Evolutionary conservation across 2,888 invertebrate genomes (phyloP).

Genomic region (Drepanosiphum platanoidis): DNA sequence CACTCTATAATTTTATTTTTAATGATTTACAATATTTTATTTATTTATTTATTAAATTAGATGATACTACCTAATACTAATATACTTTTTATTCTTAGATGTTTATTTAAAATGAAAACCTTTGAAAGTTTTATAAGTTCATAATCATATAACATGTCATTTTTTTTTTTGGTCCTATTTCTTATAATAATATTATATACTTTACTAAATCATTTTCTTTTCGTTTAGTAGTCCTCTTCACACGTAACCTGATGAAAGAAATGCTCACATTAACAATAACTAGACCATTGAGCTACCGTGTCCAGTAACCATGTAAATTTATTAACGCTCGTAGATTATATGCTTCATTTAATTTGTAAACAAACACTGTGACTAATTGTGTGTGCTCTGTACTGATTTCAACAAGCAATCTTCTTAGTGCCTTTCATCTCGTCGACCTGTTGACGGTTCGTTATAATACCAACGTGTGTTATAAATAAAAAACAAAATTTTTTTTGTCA

Average conservation of each 20-base stretch:
- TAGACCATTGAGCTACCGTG: neutral
- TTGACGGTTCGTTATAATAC: neutral
- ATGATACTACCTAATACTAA: neutral
- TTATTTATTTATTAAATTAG: neutral
- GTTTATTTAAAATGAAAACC: neutral
- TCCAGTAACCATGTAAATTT: slow-evolving; percentile 5
- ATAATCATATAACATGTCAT: neutral
- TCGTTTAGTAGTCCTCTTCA: neutral
- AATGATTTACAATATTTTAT: neutral
- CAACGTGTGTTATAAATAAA: too few species aligned
- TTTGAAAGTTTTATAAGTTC: neutral
- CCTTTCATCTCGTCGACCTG: neutral
- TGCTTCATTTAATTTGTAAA: slow-evolving; percentile 22
- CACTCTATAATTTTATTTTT: neutral
- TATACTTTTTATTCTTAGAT: neutral
- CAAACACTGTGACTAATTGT: neutral
- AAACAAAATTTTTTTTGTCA: too few species aligned
- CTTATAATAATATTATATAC: neutral
- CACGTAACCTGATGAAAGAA: neutral
- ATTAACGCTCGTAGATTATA: neutral
- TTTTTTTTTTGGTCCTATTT: neutral
- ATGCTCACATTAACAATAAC: too few species aligned
- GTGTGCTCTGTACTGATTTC: neutral
- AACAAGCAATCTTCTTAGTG: neutral
- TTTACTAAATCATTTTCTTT: neutral